phyloP scores from a whole-genome alignment of 1,140 invertebrate species.

The Paramacrobiotus metropolitanus region DNA sequence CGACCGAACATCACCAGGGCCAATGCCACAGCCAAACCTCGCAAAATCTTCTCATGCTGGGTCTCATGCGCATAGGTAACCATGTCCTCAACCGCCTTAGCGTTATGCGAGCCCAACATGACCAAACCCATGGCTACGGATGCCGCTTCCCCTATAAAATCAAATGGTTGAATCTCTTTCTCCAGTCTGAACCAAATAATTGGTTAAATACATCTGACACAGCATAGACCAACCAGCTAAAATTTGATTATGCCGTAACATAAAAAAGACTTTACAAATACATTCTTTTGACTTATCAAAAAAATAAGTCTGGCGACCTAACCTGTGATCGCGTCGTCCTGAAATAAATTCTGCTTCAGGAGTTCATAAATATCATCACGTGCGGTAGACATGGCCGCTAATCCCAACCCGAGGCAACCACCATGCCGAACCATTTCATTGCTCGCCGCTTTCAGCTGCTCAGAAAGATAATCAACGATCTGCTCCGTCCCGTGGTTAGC shows the following conservation, averaged over 20 bases:
- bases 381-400: conserved; percentile 91
- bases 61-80: conserved; percentile 69
- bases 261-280: too few species aligned
- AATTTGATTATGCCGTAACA: too few species aligned
- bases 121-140: conserved; percentile 95
- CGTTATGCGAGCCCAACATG: conserved; percentile 79
- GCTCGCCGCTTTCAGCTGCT: conserved; percentile 76
- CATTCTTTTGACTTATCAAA: too few species aligned
- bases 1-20: conserved; percentile 88
- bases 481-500: conserved; percentile 82
- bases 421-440: conserved; percentile 82
- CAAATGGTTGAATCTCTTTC: too few species aligned
- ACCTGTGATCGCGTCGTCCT: conserved; percentile 95
- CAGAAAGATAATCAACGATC: conserved; percentile 82
- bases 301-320: too few species aligned
- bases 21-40: conserved; percentile 82
- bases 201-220: too few species aligned
- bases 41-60: conserved; percentile 91
- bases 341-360: conserved; percentile 83
- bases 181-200: too few species aligned
- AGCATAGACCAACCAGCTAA: too few species aligned
- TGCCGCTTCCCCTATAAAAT: conserved; percentile 94
- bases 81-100: conserved; percentile 77
- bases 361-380: conserved; percentile 42
- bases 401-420: conserved; percentile 77